A percentile compares a stretch with the other conserved stretches of the same genome.
Conservation (phyloP, 2,888 invertebrate species). For the Polydrusus cervinus region DNA sequence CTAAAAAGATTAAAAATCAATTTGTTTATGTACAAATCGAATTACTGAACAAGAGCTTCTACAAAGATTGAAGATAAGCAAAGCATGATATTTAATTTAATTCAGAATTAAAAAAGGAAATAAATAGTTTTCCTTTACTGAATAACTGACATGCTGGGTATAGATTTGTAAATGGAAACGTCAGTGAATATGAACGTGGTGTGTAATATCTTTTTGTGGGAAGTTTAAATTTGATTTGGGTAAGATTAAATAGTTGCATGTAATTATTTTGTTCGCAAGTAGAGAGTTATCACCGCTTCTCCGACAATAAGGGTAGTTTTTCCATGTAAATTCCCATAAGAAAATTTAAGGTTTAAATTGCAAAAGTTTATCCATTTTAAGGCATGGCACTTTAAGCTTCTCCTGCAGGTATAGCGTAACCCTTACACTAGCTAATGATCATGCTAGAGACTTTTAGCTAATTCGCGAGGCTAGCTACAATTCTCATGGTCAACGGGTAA, state of each 20-base stretch:
- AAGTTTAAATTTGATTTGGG: slow-evolving; percentile 3
- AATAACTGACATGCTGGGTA: neutral
- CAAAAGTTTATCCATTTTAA: too few species aligned
- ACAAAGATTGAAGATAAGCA: neutral
- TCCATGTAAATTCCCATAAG: too few species aligned
- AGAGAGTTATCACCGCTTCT: too few species aligned
- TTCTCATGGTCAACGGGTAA: too few species aligned
- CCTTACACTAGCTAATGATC: too few species aligned
- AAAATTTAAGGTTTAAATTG: too few species aligned
- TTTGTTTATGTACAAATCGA: slow-evolving; percentile 1
- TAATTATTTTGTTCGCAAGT: too few species aligned
- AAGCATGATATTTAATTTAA: slow-evolving; percentile 11
- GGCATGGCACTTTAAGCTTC: too few species aligned
- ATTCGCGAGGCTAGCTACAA: too few species aligned
- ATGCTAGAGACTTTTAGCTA: too few species aligned
- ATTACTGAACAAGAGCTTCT: neutral
- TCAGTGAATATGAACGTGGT: neutral
- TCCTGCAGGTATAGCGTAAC: too few species aligned
- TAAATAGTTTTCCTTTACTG: neutral
- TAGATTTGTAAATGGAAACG: neutral
- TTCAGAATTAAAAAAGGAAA: neutral
- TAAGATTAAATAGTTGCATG: neutral
- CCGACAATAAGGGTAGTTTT: too few species aligned
- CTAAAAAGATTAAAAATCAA: neutral
- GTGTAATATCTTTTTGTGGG: slow-evolving; percentile 6